Conservation (phyloP, 1,140 invertebrate species). For the Pogonognathellus flavescens region DNA sequence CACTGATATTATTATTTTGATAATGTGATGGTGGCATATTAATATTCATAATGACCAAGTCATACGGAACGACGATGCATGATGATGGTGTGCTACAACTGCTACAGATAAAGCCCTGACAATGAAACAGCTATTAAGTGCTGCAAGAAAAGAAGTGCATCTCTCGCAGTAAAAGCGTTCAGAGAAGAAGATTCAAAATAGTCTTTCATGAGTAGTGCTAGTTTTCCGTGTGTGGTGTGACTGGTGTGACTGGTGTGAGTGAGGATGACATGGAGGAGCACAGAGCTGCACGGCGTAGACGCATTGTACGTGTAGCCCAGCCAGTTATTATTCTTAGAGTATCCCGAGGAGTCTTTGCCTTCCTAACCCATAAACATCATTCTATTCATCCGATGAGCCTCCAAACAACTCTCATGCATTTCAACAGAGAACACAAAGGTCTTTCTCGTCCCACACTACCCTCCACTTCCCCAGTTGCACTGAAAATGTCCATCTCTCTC, state of each 20-base stretch:
- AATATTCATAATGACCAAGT: no score
- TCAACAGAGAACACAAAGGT: not conserved
- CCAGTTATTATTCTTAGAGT: not conserved
- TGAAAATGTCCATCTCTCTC: not conserved
- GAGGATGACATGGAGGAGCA: no score
- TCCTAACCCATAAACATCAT: constrained; percentile 34
- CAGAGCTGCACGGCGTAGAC: not conserved
- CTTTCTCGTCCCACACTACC: not conserved
- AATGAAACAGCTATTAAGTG: no score
- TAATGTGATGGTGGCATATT: no score
- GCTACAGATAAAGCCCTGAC: no score
- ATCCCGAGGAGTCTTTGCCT: not conserved
- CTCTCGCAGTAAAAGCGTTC: not conserved
- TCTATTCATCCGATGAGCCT: not conserved
- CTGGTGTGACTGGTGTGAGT: no score
- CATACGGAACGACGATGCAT: no score
- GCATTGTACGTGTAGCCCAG: not conserved
- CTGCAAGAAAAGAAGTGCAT: not conserved
- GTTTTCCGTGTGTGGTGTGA: no score
- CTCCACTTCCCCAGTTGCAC: not conserved
- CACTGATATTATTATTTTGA: no score
- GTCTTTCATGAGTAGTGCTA: no score
- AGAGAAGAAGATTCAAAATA: no score
- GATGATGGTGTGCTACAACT: no score
- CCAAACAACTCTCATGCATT: not conserved